phyloP scores from a whole-genome alignment of 2,113 vertebrate species.

The Periophthalmodon schlosseri region DNA sequence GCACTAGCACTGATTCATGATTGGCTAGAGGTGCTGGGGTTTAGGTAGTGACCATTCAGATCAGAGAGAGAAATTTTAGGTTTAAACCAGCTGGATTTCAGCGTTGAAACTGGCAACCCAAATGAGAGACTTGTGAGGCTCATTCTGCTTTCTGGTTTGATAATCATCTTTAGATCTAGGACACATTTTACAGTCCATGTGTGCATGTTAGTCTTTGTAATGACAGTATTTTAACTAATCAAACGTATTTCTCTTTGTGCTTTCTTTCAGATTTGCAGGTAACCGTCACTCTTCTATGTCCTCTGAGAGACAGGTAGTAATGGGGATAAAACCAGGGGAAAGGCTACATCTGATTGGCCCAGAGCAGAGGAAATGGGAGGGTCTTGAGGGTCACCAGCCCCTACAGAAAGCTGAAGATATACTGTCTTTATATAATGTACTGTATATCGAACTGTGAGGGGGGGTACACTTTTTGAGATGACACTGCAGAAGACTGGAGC shows the following conservation, averaged over 20 bases:
- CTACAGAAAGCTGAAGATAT: neutral
- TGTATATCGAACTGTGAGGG: neutral
- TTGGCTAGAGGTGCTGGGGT: too few species aligned
- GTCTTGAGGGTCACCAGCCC: conserved; percentile 61
- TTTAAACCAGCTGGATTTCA: too few species aligned
- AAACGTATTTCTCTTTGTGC: neutral
- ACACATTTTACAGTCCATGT: too few species aligned
- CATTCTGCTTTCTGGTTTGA: too few species aligned
- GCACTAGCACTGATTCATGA: too few species aligned
- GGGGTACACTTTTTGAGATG: conserved; percentile 22
- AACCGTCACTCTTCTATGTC: conserved; percentile 91
- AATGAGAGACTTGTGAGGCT: too few species aligned
- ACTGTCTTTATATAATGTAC: neutral
- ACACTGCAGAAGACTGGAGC: conserved; percentile 20
- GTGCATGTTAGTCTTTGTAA: neutral
- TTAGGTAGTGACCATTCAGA: too few species aligned
- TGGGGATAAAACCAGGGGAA: conserved; percentile 84
- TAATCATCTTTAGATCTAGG: too few species aligned
- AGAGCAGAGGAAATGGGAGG: conserved; percentile 84
- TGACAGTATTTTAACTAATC: neutral
- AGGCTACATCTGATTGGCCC: conserved; percentile 90
- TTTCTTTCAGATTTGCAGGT: conserved; percentile 84
- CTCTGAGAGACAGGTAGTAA: conserved; percentile 86
- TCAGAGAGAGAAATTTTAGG: too few species aligned
- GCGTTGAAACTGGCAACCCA: too few species aligned